These are phyloP conservation scores for Yponomeuta sedellus DNA, from an alignment of 2,888 invertebrate genomes.

Conservation along the genomic window DNA sequence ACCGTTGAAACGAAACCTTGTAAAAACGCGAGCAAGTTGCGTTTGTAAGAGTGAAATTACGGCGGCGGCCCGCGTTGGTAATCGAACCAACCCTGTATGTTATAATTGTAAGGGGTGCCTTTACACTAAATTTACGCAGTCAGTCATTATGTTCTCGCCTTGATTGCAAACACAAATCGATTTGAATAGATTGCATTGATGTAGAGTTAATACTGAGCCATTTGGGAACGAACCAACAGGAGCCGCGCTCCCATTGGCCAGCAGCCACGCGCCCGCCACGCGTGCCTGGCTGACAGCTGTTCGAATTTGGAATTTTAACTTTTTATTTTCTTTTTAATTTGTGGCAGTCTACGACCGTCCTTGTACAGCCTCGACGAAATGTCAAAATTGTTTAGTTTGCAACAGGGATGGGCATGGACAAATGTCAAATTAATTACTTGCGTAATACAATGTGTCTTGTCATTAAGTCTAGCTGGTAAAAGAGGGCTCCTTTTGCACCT, in stretches of 20 bases:
- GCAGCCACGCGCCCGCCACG: conserved; percentile 39
- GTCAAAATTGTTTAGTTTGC: not conserved
- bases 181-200: no score
- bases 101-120: no score
- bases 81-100: not conserved
- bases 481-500: not conserved
- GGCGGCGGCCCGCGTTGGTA: not conserved
- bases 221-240: not conserved
- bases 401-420: not conserved
- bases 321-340: conserved; percentile 20
- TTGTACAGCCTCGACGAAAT: conserved; percentile 11
- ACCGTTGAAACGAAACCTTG: no score
- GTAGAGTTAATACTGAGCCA: not conserved
- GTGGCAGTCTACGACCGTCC: conserved; percentile 12
- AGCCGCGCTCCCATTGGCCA: conserved; percentile 17
- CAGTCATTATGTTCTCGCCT: no score
- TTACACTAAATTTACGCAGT: no score
- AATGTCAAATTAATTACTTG: conserved; percentile 3
- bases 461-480: not conserved
- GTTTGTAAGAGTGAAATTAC: no score
- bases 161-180: no score
- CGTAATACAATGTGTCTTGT: not conserved
- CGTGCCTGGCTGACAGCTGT: conserved; percentile 25
- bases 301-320: conserved; percentile 18
- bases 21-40: no score